A percentile compares a stretch with the other conserved stretches of the same genome.
These are phyloP conservation scores for Oithona nana DNA, from an alignment of 2,888 invertebrate species.

Conservation along the genomic window DNA sequence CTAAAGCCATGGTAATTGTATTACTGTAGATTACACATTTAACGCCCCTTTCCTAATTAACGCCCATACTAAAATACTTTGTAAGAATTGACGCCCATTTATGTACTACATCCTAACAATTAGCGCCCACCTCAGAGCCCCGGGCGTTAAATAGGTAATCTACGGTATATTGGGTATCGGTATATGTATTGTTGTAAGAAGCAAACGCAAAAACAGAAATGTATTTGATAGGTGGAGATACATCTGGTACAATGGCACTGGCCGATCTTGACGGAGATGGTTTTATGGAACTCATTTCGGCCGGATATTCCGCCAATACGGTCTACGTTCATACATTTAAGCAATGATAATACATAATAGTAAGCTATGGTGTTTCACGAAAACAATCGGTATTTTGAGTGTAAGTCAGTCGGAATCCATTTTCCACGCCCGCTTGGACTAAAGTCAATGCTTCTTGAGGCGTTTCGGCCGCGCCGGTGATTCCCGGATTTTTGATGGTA, in stretches of 20 bases:
- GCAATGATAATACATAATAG: too few species aligned
- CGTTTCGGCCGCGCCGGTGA: background rate
- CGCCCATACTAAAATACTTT: too few species aligned
- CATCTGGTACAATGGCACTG: constrained; percentile 22
- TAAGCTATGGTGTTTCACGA: background rate
- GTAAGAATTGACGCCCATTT: too few species aligned
- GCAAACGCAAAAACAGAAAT: background rate
- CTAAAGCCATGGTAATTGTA: too few species aligned
- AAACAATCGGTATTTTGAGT: constrained; percentile 1
- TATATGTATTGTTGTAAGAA: background rate
- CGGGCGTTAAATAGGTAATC: too few species aligned
- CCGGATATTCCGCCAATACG: constrained; percentile 22
- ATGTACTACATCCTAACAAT: too few species aligned
- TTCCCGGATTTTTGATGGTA: background rate
- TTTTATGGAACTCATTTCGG: constrained; percentile 23
- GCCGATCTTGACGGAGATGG: constrained; percentile 24
- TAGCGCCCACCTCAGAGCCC: too few species aligned
- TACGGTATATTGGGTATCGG: too few species aligned
- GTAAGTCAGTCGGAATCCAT: constrained; percentile 6
- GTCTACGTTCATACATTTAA: constrained; percentile 24
- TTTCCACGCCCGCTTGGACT: constrained; percentile 1
- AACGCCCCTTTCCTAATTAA: too few species aligned
- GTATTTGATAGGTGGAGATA: background rate
- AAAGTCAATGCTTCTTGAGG: background rate
- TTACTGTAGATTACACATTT: too few species aligned